These are phyloP conservation scores for Helogale parvula DNA, from an alignment of 2,113 vertebrate species.

Conservation along the genomic window DNA sequence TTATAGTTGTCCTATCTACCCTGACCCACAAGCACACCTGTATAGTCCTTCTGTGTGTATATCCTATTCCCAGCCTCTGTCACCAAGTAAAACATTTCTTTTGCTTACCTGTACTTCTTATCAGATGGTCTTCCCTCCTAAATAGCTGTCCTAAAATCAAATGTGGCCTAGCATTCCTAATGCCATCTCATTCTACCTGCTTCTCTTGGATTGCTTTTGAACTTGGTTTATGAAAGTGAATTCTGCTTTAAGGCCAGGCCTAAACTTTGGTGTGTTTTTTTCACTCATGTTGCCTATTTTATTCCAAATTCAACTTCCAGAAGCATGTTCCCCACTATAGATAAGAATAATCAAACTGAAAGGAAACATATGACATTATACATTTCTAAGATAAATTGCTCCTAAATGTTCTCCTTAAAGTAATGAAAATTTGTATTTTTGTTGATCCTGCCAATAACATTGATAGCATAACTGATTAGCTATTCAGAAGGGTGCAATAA, in stretches of 20 bases:
- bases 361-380: background rate
- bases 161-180: background rate
- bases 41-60: background rate
- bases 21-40: background rate
- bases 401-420: background rate
- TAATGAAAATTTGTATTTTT: background rate
- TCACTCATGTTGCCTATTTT: background rate
- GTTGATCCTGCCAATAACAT: background rate
- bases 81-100: conserved; percentile 1
- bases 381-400: background rate
- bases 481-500: background rate
- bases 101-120: background rate
- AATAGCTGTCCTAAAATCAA: background rate
- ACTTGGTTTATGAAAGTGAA: background rate
- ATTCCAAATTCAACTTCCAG: conserved; percentile 40
- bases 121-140: background rate
- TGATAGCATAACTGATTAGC: background rate
- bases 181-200: background rate
- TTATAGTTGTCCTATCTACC: background rate
- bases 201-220: background rate
- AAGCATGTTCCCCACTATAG: background rate
- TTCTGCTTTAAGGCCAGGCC: background rate
- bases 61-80: background rate
- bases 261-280: background rate
- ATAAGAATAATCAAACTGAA: conserved; percentile 44